Base-by-base conservation (phyloP, 2,888 invertebrate species). In the Bombylius discolor region DNA sequence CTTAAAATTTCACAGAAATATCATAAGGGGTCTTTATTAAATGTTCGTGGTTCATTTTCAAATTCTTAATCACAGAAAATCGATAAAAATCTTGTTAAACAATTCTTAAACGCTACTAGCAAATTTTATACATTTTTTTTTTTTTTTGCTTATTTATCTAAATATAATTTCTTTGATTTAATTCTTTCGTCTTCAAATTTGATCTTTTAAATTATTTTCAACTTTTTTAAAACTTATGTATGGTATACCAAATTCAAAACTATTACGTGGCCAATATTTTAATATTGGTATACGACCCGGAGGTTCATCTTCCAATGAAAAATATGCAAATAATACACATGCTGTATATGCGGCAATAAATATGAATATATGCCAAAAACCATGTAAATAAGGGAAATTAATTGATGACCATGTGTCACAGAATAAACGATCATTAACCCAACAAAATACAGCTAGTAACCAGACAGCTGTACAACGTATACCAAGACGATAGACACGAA, bases 361-460 rank as follows among this genome's bases (percentile, higher is more conserved):
- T 62, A 88, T 87, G 53, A 89, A 81, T 13, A 90, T 75, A 69
- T 90, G 89, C 89, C 89, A 90, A 23, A 88, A 77, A 12, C 86
- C 87, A 69, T 90, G 89, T 66, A 90, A 78, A 72, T 89, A 89
- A 0, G 89, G 89, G 64, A 90, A 87, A 73, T 85, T 82, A 12
- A 88, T 79, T 13, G 81, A 79, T 3, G 84, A 80, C 87, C 87
- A 89, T 23, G 84, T 80, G 64, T 88, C 85, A 69, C 89, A 90
- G 70, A 88, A 84, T 66, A 87, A 72, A 8, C 87, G 77, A 73
- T 89, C 89, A 65, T 84, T 82, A 46, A 88, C 73, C 89, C 89
- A 89, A 68, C 86, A 86, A 63, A 82, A 77, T 14, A 87, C 81
- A 1, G 89, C 89, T 31, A 86, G 69, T 14, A 82, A 66, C 79